Evolutionary conservation across 2,797 vertebrate species (phyloP), one percentile per base, ranked within the genome.

Genomic region (Rhabdomys pumilio): DNA sequence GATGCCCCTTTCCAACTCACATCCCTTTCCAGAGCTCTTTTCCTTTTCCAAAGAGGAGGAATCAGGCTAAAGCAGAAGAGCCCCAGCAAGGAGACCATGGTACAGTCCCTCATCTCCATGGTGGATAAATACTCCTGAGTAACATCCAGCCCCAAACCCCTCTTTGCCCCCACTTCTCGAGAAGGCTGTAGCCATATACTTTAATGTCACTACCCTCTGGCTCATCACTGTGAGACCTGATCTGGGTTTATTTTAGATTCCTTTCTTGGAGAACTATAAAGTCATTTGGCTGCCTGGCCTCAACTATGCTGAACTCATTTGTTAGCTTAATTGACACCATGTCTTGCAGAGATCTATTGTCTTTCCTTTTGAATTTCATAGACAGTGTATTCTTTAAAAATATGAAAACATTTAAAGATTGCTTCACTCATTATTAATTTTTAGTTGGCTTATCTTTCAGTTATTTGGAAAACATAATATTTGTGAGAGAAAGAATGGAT

Each of bases 401-500:
- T 75, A 86, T 81, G 65, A 83, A n/a, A 81, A 41, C 50, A 80
- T 91, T 84, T 63, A 50, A 90, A 22, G 81, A 96, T 89, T 9
- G 79, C 11, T 67, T 96, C 65, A 20, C n/a, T 63, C 76, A 26
- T 95, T 85, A 53, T 65, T 90, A 85, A 50, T 75, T 91, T 59
- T 6, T 61, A 50, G 34, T 72, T 34, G 50, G 47, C 13, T 69
- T 72, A 55, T 55, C 34, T 72, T 85, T 65, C 93, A 90, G 61
- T 95, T 87, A 53, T 85, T 77, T 85, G 67, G 85, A 87, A 76
- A 93, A 92, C 17, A 55, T 44, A 82, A 3, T 76, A 19, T 92
- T 93, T 89, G 61, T 80, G 20, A 63, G 84, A 38, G 11, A 92
- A 75, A 20, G 22, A 92, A 75, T 44, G 80, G 77, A 87, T 88